Base-by-base conservation (phyloP, 1,140 invertebrate genomes). In the Triops cancriformis region DNA sequence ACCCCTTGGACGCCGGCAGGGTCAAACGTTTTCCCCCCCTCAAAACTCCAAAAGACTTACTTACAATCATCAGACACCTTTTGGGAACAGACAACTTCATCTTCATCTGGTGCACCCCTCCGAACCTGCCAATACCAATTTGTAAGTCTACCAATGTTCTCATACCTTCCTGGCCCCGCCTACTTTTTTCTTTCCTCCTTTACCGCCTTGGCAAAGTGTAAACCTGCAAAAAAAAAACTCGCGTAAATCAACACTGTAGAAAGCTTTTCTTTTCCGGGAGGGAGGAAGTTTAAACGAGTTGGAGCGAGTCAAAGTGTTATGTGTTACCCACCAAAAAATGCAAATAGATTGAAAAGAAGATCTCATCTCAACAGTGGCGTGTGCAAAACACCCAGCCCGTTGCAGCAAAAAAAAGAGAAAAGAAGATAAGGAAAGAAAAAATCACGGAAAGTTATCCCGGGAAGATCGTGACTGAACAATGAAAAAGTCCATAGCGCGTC, bases 101-200 rank as follows among this genome's bases (percentile, higher is more conserved):
- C 51, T 64, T 64, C 51, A 64, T 64, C 51, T 64, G 18, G 10
- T 23, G n/a, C n/a, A n/a, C 51, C n/a, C 18, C 51, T 6, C 51
- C 10, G 14, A 6, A 64, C 51, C 51, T 64, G 51, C 51, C 51
- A 64, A 64, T 64, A 64, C 51, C 51, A 64, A 64, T 64, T 64
- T 64, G 51, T 64, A 64, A 37, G 51, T 64, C 51, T 64, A 64
- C 51, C 51, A 64, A 64, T 64, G 51, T 64, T 64, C 51, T 64
- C 51, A n/a, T 64, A 64, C 51, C 51, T 64, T 64, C 23, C 31
- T 37, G 31, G 7, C 31, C 7, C 31, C 31, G 31, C 31, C 31
- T n/a, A 9, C n/a, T 10, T 18, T 64, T 64, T 23, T 23, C 51
- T 64, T 64, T n/a, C 3, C 51, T n/a, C 10, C 51, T 37, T 37